A percentile compares a stretch with the other conserved stretches of the same genome.
Conservation (phyloP, 2,888 invertebrate species). For the Thereva nobilitata region DNA sequence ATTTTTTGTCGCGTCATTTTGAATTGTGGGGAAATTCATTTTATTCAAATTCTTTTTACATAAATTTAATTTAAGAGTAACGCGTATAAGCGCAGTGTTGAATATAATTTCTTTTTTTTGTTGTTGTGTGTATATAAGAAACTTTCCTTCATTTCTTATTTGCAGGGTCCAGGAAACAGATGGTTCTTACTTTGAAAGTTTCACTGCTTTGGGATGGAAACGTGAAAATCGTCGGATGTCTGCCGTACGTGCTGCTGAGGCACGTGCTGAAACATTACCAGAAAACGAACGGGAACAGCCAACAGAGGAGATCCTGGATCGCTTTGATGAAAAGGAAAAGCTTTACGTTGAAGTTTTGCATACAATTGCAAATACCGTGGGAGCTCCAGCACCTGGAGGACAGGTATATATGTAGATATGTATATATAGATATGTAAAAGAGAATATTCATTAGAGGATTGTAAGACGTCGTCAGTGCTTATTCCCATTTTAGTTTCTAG, state of each 20-base stretch:
- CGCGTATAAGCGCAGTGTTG: neutral
- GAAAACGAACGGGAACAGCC: constrained; percentile 57
- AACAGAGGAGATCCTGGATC: constrained; percentile 55
- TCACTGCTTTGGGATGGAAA: constrained; percentile 89
- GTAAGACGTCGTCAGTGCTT: no score
- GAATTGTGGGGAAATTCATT: no score
- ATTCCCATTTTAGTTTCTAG: no score
- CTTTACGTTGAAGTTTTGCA: constrained; percentile 90
- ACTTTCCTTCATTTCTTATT: constrained; percentile 24
- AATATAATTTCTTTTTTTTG: constrained; percentile 32
- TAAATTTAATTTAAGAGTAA: no score
- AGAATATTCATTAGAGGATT: no score
- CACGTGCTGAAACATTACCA: constrained; percentile 71
- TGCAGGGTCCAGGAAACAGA: constrained; percentile 91
- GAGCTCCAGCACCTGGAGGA: constrained; percentile 74
- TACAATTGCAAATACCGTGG: constrained; percentile 92
- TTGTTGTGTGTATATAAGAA: neutral
- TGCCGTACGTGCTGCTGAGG: constrained; percentile 74
- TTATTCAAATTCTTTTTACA: no score
- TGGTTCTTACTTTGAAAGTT: constrained; percentile 92
- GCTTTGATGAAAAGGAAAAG: constrained; percentile 65
- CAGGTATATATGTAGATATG: constrained; percentile 53
- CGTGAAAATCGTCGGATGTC: constrained; percentile 85
- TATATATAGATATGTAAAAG: no score
- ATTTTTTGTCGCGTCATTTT: no score